phyloP scores from a whole-genome alignment of 2,888 invertebrate genomes.

The Rhingia campestris region DNA sequence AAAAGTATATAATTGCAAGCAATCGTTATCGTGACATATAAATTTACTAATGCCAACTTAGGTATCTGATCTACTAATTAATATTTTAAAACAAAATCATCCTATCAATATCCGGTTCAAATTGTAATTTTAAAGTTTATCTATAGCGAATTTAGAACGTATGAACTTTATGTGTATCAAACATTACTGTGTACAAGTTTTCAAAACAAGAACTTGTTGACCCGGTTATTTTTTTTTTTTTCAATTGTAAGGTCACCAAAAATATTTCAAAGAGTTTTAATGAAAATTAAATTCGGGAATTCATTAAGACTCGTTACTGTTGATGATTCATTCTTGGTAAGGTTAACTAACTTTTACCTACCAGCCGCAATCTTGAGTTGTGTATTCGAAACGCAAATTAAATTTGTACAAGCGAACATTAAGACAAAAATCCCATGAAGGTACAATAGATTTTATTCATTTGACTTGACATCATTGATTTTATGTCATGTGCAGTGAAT shows the following conservation, averaged over 20 bases:
- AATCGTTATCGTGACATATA: background rate
- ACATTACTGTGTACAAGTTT: background rate
- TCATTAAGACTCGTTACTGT: background rate
- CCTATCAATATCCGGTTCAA: background rate
- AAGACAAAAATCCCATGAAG: background rate
- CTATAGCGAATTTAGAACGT: background rate
- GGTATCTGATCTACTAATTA: too few species aligned
- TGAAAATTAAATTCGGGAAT: slow-evolving; percentile 25
- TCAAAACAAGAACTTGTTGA: slow-evolving; percentile 2
- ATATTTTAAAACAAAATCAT: too few species aligned
- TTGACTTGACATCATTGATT: slow-evolving; percentile 22
- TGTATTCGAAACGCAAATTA: slow-evolving; percentile 15
- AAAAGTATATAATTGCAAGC: background rate
- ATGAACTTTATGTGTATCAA: background rate
- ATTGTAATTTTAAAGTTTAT: background rate
- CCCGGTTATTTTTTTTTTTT: slow-evolving; percentile 25
- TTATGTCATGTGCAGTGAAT: slow-evolving; percentile 33
- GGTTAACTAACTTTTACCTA: slow-evolving; percentile 42
- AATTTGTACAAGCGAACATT: background rate
- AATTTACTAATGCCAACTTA: background rate
- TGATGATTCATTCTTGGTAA: slow-evolving; percentile 36
- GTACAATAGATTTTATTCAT: background rate
- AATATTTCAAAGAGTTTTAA: background rate
- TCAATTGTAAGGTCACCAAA: slow-evolving; percentile 1
- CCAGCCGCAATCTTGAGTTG: slow-evolving; percentile 37